Conservation (phyloP, 2,113 vertebrate species). For the Cinclus cinclus region DNA sequence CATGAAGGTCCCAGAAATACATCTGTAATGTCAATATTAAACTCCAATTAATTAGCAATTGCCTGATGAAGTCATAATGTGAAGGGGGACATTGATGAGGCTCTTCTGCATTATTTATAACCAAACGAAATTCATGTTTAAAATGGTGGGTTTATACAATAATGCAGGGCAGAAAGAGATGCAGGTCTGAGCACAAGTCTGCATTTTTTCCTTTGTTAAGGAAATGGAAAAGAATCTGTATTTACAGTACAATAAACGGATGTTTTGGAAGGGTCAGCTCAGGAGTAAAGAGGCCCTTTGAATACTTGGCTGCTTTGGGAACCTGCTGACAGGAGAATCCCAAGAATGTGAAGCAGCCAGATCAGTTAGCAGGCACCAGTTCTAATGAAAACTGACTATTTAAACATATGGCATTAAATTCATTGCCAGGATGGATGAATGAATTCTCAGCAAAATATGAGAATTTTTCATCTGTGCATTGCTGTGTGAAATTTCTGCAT, state of each 20-base stretch:
- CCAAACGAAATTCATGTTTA: not conserved
- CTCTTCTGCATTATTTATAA: not conserved
- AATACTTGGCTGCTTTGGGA: not conserved
- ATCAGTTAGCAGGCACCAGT: not conserved
- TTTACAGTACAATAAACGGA: not conserved
- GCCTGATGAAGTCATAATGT: not conserved
- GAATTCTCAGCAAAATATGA: not conserved
- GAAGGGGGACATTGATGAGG: not conserved
- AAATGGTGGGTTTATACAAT: not conserved
- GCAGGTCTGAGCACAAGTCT: not conserved
- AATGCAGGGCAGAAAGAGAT: not conserved
- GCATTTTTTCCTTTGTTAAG: not conserved
- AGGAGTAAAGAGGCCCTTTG: not conserved
- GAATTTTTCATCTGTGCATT: not conserved
- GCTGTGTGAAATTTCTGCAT: not conserved
- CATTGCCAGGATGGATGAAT: not conserved
- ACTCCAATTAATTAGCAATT: not conserved
- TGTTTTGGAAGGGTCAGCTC: conserved; percentile 1
- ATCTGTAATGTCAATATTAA: not conserved
- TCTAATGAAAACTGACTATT: conserved; percentile 17
- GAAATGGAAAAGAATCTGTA: not conserved
- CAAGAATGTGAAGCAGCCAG: conserved; percentile 22
- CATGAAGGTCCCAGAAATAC: not conserved
- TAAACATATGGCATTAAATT: not conserved
- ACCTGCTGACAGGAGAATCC: conserved; percentile 47